These are phyloP conservation scores for Halcyon senegalensis DNA, from an alignment of 2,113 vertebrate species.

Conservation along the genomic window DNA sequence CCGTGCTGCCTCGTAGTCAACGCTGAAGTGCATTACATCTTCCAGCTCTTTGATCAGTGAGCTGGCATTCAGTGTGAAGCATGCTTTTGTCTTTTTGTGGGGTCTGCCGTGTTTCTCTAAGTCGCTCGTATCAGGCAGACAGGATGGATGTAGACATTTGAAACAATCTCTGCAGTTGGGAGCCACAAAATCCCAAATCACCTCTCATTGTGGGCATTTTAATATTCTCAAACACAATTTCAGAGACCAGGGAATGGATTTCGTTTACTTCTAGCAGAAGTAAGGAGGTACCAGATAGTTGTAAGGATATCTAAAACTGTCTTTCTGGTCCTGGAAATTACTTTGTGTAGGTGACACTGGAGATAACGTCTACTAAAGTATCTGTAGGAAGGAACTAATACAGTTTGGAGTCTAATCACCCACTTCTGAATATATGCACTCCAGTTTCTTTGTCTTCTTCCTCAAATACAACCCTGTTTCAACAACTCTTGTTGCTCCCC, in stretches of 20 bases:
- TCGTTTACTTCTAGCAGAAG: neutral
- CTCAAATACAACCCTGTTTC: neutral
- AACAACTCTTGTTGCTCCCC: neutral
- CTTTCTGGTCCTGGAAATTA: neutral
- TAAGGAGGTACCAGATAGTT: neutral
- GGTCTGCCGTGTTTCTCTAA: neutral
- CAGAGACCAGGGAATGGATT: neutral
- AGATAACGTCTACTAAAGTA: neutral
- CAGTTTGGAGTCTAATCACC: neutral
- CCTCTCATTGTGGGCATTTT: neutral
- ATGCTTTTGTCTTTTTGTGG: neutral
- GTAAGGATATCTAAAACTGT: neutral
- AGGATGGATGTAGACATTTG: neutral
- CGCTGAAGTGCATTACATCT: neutral
- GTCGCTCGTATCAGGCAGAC: neutral
- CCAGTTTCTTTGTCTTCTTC: neutral
- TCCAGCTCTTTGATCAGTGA: neutral
- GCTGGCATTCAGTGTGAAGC: neutral
- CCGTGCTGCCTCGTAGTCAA: neutral
- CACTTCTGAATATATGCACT: neutral
- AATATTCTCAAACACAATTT: neutral
- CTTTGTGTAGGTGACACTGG: neutral
- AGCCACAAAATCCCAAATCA: neutral
- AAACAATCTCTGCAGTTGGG: neutral
- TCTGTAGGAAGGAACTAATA: neutral